A percentile compares a stretch with the other conserved stretches of the same genome.
Evolutionary conservation across 23 tunicate species (phyloP).

Genomic region (Halocynthia roretzi): DNA sequence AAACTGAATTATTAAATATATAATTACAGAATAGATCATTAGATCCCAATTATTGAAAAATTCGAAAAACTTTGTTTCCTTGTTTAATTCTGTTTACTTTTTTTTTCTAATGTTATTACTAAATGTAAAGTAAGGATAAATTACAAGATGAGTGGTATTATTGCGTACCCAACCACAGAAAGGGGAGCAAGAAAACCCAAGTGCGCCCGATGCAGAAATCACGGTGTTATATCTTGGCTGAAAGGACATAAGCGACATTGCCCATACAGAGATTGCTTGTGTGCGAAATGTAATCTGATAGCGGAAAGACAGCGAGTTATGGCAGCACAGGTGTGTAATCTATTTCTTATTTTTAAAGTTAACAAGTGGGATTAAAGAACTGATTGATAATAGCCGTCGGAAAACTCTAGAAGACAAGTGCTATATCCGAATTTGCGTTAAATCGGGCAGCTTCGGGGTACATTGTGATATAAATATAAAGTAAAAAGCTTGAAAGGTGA

Average conservation of each 20-base stretch:
- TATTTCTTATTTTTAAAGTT: background rate
- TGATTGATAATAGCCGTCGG: background rate
- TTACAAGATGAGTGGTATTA: constrained; percentile 38
- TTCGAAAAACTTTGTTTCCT: no score
- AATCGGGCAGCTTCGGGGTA: no score
- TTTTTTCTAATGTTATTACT: no score
- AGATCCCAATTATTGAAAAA: no score
- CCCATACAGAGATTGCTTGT: constrained; percentile 79
- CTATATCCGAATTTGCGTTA: no score
- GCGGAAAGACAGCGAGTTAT: constrained; percentile 91
- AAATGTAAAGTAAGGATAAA: background rate
- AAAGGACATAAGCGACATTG: constrained; percentile 96
- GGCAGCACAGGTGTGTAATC: constrained; percentile 85
- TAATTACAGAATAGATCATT: no score
- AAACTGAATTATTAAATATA: background rate
- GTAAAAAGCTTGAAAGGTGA: no score
- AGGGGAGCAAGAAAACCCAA: constrained; percentile 95
- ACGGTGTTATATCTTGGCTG: constrained; percentile 89
- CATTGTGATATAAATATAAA: no score
- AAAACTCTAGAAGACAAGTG: background rate
- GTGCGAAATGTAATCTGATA: constrained; percentile 88
- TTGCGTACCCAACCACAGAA: constrained; percentile 79
- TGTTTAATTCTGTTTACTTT: no score
- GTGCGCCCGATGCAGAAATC: constrained; percentile 98
- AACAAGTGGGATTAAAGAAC: background rate